phyloP scores from a whole-genome alignment of 2,888 invertebrate genomes.

The Philopedon plagiatum region DNA sequence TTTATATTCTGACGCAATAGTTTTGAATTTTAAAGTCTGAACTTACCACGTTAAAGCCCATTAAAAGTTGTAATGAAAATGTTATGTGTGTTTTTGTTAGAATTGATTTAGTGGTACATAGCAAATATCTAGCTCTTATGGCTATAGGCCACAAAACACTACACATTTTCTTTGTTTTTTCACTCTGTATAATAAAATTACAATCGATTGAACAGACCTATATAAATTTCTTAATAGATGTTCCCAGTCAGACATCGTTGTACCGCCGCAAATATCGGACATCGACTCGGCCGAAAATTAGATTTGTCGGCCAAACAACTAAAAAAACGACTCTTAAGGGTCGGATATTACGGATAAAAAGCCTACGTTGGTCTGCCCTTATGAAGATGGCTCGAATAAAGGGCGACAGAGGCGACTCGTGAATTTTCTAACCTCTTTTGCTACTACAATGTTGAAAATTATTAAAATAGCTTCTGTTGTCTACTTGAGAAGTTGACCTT shows the following conservation, averaged over 20 bases:
- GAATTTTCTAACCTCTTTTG: no score
- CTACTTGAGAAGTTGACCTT: no score
- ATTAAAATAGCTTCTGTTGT: no score
- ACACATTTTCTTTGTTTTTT: no score
- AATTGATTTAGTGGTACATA: no score
- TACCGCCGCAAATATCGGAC: not conserved
- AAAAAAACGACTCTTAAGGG: not conserved
- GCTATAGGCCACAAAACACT: no score
- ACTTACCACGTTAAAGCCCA: no score
- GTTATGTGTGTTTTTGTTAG: no score
- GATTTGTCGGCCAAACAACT: slow-evolving; percentile 5
- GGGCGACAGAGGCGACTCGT: not conserved
- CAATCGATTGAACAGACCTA: not conserved
- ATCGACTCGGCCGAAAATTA: not conserved
- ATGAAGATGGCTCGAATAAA: not conserved
- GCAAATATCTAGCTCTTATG: no score
- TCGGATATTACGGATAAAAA: slow-evolving; percentile 10
- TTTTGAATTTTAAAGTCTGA: no score
- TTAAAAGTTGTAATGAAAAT: no score
- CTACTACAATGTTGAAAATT: not conserved
- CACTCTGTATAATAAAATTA: not conserved
- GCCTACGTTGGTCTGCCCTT: slow-evolving; percentile 1
- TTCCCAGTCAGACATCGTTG: not conserved
- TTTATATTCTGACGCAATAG: no score
- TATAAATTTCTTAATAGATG: not conserved